These are phyloP conservation scores for Phrynocephalus forsythii DNA, from an alignment of 2,797 vertebrate genomes.

Conservation along the genomic window DNA sequence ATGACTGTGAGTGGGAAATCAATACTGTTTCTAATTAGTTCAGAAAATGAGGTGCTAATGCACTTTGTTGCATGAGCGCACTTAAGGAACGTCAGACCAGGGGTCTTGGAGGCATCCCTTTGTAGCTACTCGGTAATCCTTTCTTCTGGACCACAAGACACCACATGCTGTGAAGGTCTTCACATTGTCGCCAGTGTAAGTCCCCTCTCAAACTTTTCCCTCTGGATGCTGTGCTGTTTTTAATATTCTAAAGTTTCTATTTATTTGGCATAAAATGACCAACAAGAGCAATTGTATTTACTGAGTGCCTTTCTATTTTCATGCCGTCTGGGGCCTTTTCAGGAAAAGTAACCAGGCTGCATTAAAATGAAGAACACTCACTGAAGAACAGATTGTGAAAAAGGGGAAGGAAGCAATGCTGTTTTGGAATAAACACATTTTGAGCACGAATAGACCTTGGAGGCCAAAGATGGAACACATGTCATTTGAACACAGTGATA, in stretches of 20 bases:
- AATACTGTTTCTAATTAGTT: slow-evolving; percentile 69
- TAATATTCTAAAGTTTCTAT: background rate
- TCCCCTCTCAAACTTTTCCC: background rate
- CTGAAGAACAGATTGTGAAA: background rate
- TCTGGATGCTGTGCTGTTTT: background rate
- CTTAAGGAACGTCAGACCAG: slow-evolving; percentile 45
- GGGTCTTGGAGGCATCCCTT: slow-evolving; percentile 27
- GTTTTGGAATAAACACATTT: background rate
- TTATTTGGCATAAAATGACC: background rate
- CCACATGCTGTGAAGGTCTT: slow-evolving; percentile 5
- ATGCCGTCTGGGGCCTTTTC: background rate
- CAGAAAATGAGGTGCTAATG: slow-evolving; percentile 66
- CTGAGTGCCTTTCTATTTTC: background rate
- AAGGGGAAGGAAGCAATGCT: background rate
- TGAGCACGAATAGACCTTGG: background rate
- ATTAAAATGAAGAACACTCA: background rate
- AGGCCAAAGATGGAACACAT: background rate
- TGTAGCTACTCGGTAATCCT: slow-evolving; percentile 44
- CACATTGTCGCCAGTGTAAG: slow-evolving; percentile 9
- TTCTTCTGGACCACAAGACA: slow-evolving; percentile 35
- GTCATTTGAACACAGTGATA: background rate
- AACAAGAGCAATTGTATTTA: background rate
- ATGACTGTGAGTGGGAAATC: slow-evolving; percentile 64
- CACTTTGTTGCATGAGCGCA: slow-evolving; percentile 54
- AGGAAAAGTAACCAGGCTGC: background rate